phyloP scores from a whole-genome alignment of 2,113 vertebrate genomes.

The Sturnus vulgaris region DNA sequence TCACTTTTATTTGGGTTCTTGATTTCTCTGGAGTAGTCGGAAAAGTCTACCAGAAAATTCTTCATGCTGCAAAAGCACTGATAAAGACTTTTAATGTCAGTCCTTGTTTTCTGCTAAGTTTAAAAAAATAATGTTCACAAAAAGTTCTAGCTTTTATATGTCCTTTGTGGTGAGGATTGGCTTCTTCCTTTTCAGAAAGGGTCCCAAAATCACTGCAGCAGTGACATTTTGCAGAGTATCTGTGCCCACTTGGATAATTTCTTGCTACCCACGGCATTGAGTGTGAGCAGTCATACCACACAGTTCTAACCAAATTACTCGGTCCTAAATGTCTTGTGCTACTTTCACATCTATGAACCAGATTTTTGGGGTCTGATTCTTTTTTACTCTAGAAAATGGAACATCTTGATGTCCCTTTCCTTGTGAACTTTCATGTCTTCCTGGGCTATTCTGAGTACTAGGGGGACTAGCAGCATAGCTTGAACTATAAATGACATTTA shows the following conservation, averaged over 20 bases:
- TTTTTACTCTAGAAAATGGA: background rate
- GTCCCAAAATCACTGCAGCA: background rate
- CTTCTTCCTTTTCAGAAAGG: background rate
- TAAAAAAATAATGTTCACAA: background rate
- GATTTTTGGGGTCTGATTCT: background rate
- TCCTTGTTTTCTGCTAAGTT: background rate
- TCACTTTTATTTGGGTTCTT: background rate
- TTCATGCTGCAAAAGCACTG: background rate
- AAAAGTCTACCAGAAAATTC: background rate
- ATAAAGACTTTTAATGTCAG: background rate
- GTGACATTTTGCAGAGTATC: conserved; percentile 4
- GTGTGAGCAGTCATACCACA: background rate
- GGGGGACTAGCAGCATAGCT: background rate
- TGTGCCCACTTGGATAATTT: background rate
- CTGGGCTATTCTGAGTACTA: background rate
- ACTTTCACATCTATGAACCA: background rate
- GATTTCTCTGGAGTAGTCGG: background rate
- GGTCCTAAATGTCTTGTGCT: background rate
- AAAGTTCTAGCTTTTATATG: background rate
- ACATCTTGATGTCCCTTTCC: background rate
- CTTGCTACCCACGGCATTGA: background rate
- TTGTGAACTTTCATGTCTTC: background rate
- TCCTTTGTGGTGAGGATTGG: background rate
- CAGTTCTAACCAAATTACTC: background rate
- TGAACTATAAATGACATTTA: background rate